These are phyloP conservation scores for Hydrotaea diabolus DNA, from an alignment of 2,888 invertebrate genomes.

Conservation along the genomic window DNA sequence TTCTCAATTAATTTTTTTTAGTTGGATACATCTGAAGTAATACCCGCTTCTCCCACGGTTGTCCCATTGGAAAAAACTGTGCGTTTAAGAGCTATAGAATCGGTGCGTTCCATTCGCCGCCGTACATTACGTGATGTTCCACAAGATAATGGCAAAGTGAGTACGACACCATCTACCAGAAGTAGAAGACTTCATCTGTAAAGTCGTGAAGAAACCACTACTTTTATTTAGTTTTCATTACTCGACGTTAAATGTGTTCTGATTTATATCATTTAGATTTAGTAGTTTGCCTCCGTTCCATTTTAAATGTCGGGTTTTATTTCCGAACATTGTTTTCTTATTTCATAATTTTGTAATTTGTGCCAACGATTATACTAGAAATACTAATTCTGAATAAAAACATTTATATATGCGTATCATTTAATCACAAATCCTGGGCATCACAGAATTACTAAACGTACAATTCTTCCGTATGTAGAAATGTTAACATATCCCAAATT, in stretches of 20 bases:
- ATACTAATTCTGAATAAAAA: conserved; percentile 52
- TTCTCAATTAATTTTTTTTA: conserved; percentile 47
- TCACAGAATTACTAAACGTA: background rate
- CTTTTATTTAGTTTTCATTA: conserved; percentile 1
- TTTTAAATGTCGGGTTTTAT: background rate
- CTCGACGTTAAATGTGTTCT: background rate
- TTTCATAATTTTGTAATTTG: conserved; percentile 31
- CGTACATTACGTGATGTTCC: conserved; percentile 38
- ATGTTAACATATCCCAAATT: background rate
- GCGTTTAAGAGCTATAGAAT: conserved; percentile 38
- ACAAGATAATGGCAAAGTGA: conserved; percentile 69
- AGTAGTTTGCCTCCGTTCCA: conserved; percentile 13
- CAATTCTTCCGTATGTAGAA: background rate
- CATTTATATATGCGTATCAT: conserved; percentile 66
- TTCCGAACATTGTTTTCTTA: background rate
- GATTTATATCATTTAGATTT: background rate
- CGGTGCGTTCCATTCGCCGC: conserved; percentile 47
- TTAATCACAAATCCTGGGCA: conserved; percentile 23
- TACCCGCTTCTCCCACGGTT: conserved; percentile 74
- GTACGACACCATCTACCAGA: conserved; percentile 69
- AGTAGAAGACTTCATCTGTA: conserved; percentile 71
- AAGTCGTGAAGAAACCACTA: conserved; percentile 44
- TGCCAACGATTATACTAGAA: conserved; percentile 49
- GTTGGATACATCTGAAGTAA: conserved; percentile 74
- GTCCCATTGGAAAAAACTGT: conserved; percentile 39